phyloP scores from a whole-genome alignment of 2,888 invertebrate species.

The Rhorus exstirpatorius region DNA sequence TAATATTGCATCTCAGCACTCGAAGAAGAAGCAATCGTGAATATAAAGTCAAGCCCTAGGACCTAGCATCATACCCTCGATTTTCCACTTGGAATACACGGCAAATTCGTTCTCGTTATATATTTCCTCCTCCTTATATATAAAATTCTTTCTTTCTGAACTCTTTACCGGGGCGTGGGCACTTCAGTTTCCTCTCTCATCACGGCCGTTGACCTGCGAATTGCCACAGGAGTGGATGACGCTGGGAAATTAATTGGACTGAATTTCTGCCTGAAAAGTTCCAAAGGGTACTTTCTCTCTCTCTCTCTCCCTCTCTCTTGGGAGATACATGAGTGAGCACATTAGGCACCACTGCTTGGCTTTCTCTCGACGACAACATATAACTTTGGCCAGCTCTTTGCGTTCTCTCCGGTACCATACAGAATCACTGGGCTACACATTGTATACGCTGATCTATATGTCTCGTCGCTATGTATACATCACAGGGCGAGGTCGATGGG shows the following conservation, averaged over 20 bases:
- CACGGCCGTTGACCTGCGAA: slow-evolving; percentile 79
- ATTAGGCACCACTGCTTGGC: neutral
- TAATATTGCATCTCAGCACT: slow-evolving; percentile 48
- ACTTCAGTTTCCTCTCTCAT: slow-evolving; percentile 68
- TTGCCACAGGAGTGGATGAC: slow-evolving; percentile 76
- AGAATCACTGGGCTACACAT: neutral
- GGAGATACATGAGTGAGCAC: slow-evolving; percentile 29
- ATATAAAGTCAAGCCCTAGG: slow-evolving; percentile 44
- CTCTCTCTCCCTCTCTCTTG: slow-evolving; percentile 33
- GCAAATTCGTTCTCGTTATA: slow-evolving; percentile 51
- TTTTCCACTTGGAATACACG: slow-evolving; percentile 66
- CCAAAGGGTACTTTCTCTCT: slow-evolving; percentile 43
- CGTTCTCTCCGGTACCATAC: slow-evolving; percentile 4
- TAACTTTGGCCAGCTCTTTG: slow-evolving; percentile 32
- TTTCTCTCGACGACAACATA: slow-evolving; percentile 29
- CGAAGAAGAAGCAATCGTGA: slow-evolving; percentile 56
- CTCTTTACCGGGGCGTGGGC: slow-evolving; percentile 32
- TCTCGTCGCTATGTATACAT: slow-evolving; percentile 30
- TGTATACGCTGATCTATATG: slow-evolving; percentile 41
- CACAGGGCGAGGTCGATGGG: slow-evolving; percentile 51
- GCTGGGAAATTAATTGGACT: slow-evolving; percentile 81
- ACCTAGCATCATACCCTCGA: slow-evolving; percentile 33
- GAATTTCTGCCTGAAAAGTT: slow-evolving; percentile 75
- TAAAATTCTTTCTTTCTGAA: slow-evolving; percentile 30
- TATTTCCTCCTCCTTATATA: slow-evolving; percentile 33